A percentile compares a stretch with the other conserved stretches of the same genome.
These are phyloP conservation scores for Latrodectus elegans DNA, from an alignment of 2,888 invertebrate species.

Conservation along the genomic window DNA sequence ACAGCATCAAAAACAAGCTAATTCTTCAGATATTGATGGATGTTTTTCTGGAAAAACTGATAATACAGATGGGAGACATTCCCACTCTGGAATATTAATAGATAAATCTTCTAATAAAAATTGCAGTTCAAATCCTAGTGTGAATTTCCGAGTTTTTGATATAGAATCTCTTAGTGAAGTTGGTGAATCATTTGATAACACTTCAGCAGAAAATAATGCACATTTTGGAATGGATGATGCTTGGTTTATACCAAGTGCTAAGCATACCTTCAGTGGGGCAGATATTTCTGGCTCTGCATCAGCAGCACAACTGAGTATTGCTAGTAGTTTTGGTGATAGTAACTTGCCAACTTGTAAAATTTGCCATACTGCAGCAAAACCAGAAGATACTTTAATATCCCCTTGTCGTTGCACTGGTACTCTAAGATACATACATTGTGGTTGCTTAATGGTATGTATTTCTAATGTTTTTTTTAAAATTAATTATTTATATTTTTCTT, in stretches of 20 bases:
- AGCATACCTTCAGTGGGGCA: conserved; percentile 58
- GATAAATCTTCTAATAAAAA: conserved; percentile 42
- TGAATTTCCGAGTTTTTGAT: conserved; percentile 67
- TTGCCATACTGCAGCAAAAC: conserved; percentile 76
- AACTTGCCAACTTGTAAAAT: conserved; percentile 77
- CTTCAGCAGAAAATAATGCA: conserved; percentile 57
- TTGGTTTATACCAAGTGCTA: conserved; percentile 62
- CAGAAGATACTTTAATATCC: conserved; percentile 76
- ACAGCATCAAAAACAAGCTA: conserved; percentile 24
- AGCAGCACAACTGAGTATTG: conserved; percentile 68
- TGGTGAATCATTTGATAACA: conserved; percentile 56
- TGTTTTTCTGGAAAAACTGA: conserved; percentile 36
- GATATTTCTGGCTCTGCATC: conserved; percentile 65
- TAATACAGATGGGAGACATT: conserved; percentile 25
- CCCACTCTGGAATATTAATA: conserved; percentile 15
- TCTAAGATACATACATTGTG: conserved; percentile 77
- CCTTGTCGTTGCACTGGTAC: conserved; percentile 79
- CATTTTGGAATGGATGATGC: conserved; percentile 60
- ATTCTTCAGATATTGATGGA: conserved; percentile 14
- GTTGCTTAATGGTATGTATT: conserved; percentile 76
- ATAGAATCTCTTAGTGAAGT: conserved; percentile 68
- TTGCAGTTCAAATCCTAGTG: conserved; percentile 63
- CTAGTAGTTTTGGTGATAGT: conserved; percentile 67
- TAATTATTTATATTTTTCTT: not conserved
- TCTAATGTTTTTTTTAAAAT: not conserved